Percentiles rank a stretch among this genome's conserved stretches.
These are phyloP conservation scores for Aspiorhynchus laticeps DNA, from an alignment of 2,113 vertebrate species.

Conservation along the genomic window DNA sequence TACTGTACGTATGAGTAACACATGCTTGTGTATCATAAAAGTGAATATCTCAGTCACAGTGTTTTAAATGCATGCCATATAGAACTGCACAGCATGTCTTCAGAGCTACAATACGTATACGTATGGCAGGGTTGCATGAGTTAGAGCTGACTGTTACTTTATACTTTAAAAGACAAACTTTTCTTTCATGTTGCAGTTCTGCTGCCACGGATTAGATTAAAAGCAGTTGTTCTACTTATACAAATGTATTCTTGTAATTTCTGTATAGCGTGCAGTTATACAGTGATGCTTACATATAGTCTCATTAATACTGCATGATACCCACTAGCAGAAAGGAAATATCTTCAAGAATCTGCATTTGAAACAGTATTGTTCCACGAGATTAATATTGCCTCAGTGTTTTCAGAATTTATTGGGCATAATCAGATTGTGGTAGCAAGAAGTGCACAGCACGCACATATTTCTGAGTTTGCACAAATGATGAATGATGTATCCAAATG, in stretches of 20 bases:
- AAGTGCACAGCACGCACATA: conserved; percentile 51
- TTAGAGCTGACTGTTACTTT: background rate
- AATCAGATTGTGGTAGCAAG: conserved; percentile 59
- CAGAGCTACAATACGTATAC: background rate
- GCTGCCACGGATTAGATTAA: conserved; percentile 14
- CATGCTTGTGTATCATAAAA: background rate
- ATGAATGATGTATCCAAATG: conserved; percentile 58
- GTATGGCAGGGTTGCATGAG: background rate
- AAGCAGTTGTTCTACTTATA: conserved; percentile 54
- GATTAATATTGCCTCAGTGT: conserved; percentile 64
- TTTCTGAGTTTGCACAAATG: conserved; percentile 47
- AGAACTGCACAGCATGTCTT: background rate
- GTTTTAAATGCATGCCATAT: background rate
- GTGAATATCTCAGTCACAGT: background rate
- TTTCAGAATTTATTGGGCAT: conserved; percentile 61
- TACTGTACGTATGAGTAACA: background rate
- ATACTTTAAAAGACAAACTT: conserved; percentile 15
- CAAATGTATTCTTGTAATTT: conserved; percentile 61
- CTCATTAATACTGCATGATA: conserved; percentile 62
- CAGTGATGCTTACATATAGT: conserved; percentile 47
- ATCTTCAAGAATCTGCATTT: conserved; percentile 56
- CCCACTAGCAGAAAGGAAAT: conserved; percentile 51
- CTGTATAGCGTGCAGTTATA: conserved; percentile 49
- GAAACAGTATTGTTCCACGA: conserved; percentile 54
- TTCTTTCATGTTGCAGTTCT: conserved; percentile 19